Conservation (phyloP, 2,113 vertebrate genomes). For the Myrmecobius fasciatus region DNA sequence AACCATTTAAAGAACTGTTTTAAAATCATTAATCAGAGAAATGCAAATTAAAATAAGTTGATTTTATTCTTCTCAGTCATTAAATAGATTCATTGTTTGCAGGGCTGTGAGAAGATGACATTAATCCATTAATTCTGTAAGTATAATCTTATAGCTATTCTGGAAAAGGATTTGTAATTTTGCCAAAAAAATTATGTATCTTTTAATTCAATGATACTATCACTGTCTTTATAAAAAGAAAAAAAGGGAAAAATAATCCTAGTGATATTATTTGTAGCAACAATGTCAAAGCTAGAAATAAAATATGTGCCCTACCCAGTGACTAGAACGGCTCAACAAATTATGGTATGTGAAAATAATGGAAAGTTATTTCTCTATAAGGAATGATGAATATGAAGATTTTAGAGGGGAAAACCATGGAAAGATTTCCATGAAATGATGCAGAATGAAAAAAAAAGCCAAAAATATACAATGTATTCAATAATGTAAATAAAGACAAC, state of each 20-base stretch:
- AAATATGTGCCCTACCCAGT: not conserved
- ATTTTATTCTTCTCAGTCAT: not conserved
- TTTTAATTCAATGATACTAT: not conserved
- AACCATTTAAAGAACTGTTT: not conserved
- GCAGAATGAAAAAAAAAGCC: not conserved
- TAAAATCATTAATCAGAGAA: not conserved
- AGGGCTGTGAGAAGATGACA: not conserved
- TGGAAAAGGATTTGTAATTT: not conserved
- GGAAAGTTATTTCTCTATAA: not conserved
- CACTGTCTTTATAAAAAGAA: not conserved
- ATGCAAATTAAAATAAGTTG: not conserved
- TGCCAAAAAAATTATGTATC: not conserved
- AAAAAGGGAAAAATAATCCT: not conserved
- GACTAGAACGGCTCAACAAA: not conserved
- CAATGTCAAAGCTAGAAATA: not conserved
- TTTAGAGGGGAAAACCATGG: not conserved
- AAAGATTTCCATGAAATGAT: not conserved
- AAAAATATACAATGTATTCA: not conserved
- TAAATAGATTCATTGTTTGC: not conserved
- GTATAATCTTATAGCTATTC: not conserved
- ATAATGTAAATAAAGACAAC: not conserved
- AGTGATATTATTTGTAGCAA: not conserved
- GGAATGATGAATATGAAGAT: not conserved
- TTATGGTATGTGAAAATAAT: not conserved
- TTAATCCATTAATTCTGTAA: not conserved